Percentiles rank a stretch among this genome's conserved stretches.
Evolutionary conservation across 2,113 vertebrate genomes (phyloP).

Genomic region (Bufo gargarizans): DNA sequence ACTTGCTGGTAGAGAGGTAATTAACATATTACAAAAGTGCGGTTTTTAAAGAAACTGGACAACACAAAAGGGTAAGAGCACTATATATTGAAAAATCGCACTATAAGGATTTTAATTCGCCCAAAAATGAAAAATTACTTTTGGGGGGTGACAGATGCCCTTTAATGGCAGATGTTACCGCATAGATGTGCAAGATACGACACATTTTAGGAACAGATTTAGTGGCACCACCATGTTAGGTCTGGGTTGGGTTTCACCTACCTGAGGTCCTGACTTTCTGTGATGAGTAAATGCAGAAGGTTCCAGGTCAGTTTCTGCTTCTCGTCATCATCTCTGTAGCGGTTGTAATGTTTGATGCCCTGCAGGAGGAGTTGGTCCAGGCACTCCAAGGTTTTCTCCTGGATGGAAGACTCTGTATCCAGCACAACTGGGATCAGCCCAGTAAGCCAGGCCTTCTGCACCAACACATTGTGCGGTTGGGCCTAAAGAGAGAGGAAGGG

Average conservation of each 20-base stretch:
- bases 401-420: slow-evolving; percentile 83
- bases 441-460: slow-evolving; percentile 86
- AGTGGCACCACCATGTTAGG: neutral
- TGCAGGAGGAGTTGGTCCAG: slow-evolving; percentile 83
- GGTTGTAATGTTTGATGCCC: slow-evolving; percentile 72
- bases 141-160: too few relatives aligned
- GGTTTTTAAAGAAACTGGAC: too few relatives aligned
- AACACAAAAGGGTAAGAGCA: too few relatives aligned
- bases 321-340: slow-evolving; percentile 62
- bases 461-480: slow-evolving; percentile 67
- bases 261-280: slow-evolving; percentile 82
- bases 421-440: slow-evolving; percentile 83
- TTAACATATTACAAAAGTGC: too few relatives aligned
- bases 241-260: slow-evolving; percentile 59
- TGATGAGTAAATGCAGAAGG: slow-evolving; percentile 79
- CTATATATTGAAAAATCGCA: too few relatives aligned
- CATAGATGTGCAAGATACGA: too few relatives aligned
- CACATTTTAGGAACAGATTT: neutral
- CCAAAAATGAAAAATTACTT: too few relatives aligned
- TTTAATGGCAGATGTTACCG: too few relatives aligned
- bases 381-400: slow-evolving; percentile 89
- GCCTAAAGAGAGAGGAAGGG: slow-evolving; percentile 72
- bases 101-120: too few relatives aligned
- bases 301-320: slow-evolving; percentile 83
- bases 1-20: too few relatives aligned